phyloP scores from a whole-genome alignment of 30 jellyfish, hydroid and myxozoan species.

The Turritopsis dohrnii region DNA sequence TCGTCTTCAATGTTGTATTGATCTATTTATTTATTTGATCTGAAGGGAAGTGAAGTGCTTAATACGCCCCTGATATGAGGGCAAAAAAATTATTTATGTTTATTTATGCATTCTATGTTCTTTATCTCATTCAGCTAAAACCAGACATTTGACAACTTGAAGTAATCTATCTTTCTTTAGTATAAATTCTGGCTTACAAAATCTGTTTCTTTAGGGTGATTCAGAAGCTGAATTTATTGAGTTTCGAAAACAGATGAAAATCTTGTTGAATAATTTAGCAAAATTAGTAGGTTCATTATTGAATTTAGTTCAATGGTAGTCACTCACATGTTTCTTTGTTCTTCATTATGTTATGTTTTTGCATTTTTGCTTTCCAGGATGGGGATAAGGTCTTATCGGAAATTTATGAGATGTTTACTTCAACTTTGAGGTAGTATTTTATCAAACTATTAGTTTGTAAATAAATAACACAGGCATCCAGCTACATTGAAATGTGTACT shows the following conservation, averaged over 20 bases:
- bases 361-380: conserved; percentile 31
- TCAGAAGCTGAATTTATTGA: conserved; percentile 84
- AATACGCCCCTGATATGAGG: too few species aligned
- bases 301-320: background rate
- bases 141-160: too few species aligned
- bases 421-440: conserved; percentile 43
- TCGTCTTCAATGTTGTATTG: too few species aligned
- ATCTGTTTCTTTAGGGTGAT: conserved; percentile 58
- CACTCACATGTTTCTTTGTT: background rate
- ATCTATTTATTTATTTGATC: too few species aligned
- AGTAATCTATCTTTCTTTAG: background rate
- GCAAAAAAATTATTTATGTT: too few species aligned
- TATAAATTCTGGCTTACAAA: background rate
- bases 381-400: conserved; percentile 53
- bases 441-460: background rate
- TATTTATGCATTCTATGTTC: too few species aligned
- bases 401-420: conserved; percentile 32
- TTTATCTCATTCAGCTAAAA: too few species aligned
- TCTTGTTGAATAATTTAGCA: conserved; percentile 67
- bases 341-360: background rate
- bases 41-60: too few species aligned
- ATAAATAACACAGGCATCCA: background rate
- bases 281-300: conserved; percentile 42
- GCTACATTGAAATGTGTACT: too few species aligned
- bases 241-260: conserved; percentile 88